Base-by-base conservation (phyloP, 2,888 invertebrate species). In the Minunthozetes semirufus region DNA sequence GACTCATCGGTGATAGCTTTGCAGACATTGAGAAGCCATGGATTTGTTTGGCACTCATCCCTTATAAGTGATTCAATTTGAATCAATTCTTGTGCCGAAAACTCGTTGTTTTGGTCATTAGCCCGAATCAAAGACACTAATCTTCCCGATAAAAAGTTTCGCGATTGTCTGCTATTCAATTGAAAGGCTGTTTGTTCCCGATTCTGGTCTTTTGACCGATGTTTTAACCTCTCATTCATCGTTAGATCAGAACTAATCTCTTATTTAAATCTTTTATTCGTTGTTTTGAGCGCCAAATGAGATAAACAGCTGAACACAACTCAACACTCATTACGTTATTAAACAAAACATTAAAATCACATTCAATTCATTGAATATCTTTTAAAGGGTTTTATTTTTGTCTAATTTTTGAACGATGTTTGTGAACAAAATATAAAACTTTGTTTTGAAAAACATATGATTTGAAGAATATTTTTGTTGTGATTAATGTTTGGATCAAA, bases 21-120 rank as follows among this genome's bases (percentile, higher is more conserved):
- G 38, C 33, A 33, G 38, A 63, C 63, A 63, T 63, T 63, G 17
- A 63, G 38, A 33, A 63, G 63, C 63, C 63, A 63, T 63, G 8
- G 63, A 63, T 63, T 63, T 4, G 63, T 63, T 11, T 38, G 29
- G 8, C 33, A n/a, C 19, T 63, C 63, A 38, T 63, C 63, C 27
- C 63, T 63, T 11, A 63, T 4, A 9, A 63, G 33, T 15, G 63
- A 63, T 11, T 63, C 63, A 6, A 63, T 33, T 17, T 63, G 17
- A 63, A 63, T 3, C 19, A 63, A 63, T 19, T 63, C 63, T 33
- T 63, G 63, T 9, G 29, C n/a, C 25, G 27, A 27, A 19, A 63
- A 63, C 4, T 29, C 38, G 8, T n/a, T 27, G 63, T 19, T 33
- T 29, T 15, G 9, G 27, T 63, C n/a, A 27, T 63, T 29, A 2